Evolutionary conservation across 2,888 invertebrate genomes (phyloP).

Genomic region (Meandrusa payeni): DNA sequence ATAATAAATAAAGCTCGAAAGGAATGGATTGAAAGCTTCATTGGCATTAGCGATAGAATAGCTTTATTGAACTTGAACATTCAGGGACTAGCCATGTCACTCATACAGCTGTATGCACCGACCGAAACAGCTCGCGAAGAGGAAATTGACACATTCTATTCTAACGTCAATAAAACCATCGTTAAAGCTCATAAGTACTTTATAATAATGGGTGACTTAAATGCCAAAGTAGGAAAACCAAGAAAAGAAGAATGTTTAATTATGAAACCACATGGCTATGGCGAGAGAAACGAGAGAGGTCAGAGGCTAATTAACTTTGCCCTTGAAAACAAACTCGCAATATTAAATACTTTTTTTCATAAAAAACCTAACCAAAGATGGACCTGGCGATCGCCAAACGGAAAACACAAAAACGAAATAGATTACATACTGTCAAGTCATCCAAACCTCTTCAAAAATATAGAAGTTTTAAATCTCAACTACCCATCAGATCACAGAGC

Average conservation of each 20-base stretch:
- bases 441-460: conserved; percentile 25
- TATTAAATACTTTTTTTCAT: too few species aligned
- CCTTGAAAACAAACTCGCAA: conserved; percentile 12
- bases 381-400: conserved; percentile 27
- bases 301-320: conserved; percentile 25
- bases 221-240: not conserved
- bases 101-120: too few species aligned
- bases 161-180: too few species aligned
- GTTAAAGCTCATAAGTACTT: not conserved
- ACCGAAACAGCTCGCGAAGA: too few species aligned
- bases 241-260: conserved; percentile 1
- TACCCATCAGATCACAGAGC: conserved; percentile 26
- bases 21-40: too few species aligned
- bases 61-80: too few species aligned
- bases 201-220: not conserved
- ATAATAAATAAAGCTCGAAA: too few species aligned
- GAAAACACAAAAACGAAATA: conserved; percentile 27
- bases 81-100: too few species aligned
- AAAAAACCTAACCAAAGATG: conserved; percentile 25
- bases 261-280: conserved; percentile 14
- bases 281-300: conserved; percentile 26
- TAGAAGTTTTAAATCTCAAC: conserved; percentile 24
- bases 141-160: too few species aligned
- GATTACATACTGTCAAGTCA: conserved; percentile 28
- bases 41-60: too few species aligned